Conservation (phyloP, 2,888 invertebrate genomes). For the Rhynchonema sp. region DNA sequence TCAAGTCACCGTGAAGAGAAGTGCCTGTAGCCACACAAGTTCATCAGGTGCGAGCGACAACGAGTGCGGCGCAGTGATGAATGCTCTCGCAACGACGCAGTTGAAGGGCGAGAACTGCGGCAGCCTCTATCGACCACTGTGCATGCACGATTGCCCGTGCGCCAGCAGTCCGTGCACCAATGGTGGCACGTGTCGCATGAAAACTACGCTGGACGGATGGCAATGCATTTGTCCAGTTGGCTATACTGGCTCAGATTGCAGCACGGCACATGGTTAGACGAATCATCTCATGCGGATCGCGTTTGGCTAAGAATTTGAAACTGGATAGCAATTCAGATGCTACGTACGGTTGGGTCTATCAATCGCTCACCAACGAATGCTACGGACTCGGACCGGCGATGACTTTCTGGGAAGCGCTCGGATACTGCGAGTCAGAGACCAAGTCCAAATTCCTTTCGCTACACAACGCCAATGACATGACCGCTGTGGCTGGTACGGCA, state of each 20-base stretch:
- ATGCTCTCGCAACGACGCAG: not conserved
- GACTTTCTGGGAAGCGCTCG: no score
- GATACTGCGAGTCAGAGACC: no score
- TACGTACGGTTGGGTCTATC: no score
- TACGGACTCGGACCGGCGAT: no score
- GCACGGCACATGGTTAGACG: not conserved
- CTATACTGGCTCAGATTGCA: not conserved
- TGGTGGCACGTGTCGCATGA: not conserved
- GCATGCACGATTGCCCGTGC: not conserved
- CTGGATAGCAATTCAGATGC: no score
- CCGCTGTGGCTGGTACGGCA: no score
- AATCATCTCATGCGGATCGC: no score
- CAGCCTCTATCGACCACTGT: not conserved
- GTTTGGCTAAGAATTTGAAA: no score
- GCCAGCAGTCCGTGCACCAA: not conserved
- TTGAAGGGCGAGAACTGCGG: not conserved
- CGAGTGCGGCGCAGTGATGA: not conserved
- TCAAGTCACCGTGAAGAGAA: not conserved
- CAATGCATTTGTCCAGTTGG: not conserved
- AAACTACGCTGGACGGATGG: not conserved
- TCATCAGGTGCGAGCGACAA: not conserved
- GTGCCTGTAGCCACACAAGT: no score
- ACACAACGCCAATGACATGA: no score
- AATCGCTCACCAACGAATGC: no score
- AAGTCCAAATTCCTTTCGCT: no score